phyloP scores from a whole-genome alignment of 2,113 vertebrate species.

The Megaceryle maxima region DNA sequence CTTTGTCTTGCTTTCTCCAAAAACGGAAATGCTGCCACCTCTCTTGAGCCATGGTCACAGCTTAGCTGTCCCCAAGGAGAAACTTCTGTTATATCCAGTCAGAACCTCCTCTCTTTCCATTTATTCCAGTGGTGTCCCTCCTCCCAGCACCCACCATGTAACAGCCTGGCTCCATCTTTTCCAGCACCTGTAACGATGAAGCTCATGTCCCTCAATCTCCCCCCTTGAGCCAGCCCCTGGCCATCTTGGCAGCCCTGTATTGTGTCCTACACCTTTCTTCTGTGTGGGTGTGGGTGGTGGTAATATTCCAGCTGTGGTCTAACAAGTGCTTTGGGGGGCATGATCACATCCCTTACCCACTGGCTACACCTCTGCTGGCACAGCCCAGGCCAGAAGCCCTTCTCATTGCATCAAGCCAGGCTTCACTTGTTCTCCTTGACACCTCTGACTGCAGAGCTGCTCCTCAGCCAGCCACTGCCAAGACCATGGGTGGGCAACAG shows the following conservation, averaged over 20 bases:
- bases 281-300: too few relatives aligned
- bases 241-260: too few relatives aligned
- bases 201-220: background rate
- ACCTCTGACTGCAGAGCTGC: background rate
- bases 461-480: background rate
- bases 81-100: background rate
- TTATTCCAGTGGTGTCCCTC: background rate
- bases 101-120: background rate
- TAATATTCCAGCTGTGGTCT: background rate
- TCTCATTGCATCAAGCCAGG: background rate
- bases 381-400: background rate
- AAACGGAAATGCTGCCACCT: background rate
- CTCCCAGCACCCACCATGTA: accelerated
- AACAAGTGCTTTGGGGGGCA: background rate
- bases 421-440: background rate
- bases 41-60: background rate
- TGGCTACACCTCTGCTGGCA: background rate
- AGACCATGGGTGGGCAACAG: background rate
- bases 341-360: background rate
- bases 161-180: background rate
- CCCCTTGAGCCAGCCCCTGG: background rate
- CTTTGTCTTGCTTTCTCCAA: background rate
- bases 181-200: background rate
- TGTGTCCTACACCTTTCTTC: background rate
- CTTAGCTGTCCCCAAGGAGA: background rate